Evolutionary conservation across 1,140 invertebrate species (phyloP).

Genomic region (Apolygus lucorum): DNA sequence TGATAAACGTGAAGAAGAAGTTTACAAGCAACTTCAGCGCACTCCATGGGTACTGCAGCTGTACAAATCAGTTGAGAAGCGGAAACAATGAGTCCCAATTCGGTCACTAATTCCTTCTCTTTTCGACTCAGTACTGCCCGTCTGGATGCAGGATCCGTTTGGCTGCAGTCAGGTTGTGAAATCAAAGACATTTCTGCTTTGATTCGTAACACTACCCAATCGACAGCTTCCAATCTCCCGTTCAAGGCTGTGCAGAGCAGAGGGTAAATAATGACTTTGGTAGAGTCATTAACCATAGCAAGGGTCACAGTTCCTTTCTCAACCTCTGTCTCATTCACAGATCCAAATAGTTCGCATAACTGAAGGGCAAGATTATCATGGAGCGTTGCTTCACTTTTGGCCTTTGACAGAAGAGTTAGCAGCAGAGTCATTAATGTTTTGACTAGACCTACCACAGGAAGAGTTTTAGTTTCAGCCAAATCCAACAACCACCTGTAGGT

Average conservation of each 20-base stretch:
- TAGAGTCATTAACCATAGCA: constrained; percentile 25
- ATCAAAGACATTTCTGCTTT: constrained; percentile 25
- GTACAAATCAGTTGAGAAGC: constrained; percentile 27
- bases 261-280: constrained; percentile 23
- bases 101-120: constrained; percentile 29
- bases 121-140: constrained; percentile 15
- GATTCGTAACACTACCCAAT: constrained; percentile 26
- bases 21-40: constrained; percentile 29
- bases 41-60: constrained; percentile 20
- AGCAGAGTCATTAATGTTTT: constrained; percentile 29
- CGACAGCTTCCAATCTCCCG: constrained; percentile 26
- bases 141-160: constrained; percentile 15
- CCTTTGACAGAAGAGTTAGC: constrained; percentile 23
- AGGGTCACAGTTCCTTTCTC: constrained; percentile 28
- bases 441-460: constrained; percentile 15
- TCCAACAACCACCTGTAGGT: constrained; percentile 28
- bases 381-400: constrained; percentile 28
- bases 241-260: constrained; percentile 27
- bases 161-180: constrained; percentile 17
- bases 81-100: constrained; percentile 27
- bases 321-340: constrained; percentile 29
- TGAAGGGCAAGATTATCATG: constrained; percentile 31
- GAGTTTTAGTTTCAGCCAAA: constrained; percentile 27
- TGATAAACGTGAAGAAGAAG: constrained; percentile 27
- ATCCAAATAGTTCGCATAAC: constrained; percentile 30